Evolutionary conservation across 2,113 vertebrate species (phyloP).

Genomic region (Megaceryle torquata): DNA sequence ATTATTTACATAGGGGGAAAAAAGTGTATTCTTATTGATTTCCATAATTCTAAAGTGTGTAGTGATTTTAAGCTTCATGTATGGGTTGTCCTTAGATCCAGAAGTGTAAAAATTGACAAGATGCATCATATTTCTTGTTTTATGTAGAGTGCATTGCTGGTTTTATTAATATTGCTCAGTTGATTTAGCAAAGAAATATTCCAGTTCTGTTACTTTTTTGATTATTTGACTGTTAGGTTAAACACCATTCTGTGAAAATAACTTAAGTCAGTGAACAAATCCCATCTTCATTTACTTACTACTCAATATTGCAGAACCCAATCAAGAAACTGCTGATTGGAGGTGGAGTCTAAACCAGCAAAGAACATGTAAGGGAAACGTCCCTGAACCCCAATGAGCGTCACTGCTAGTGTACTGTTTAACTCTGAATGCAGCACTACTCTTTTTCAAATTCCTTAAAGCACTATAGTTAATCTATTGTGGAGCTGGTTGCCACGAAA

Average conservation of each 20-base stretch:
- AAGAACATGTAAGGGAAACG: accelerated
- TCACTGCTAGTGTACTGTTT: not conserved
- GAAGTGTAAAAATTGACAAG: not conserved
- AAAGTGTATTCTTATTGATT: not conserved
- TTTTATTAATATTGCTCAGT: not conserved
- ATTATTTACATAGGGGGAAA: not conserved
- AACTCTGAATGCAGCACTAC: not conserved
- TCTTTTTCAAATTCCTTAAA: not conserved
- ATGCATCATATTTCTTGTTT: not conserved
- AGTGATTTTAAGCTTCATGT: not conserved
- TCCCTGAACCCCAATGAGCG: not conserved
- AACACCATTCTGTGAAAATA: not conserved
- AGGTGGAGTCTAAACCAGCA: not conserved
- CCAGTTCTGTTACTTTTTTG: not conserved
- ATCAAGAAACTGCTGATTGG: not conserved
- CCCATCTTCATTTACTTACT: not conserved
- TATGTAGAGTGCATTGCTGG: not conserved
- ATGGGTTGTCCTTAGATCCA: not conserved
- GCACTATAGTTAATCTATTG: not conserved
- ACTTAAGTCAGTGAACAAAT: not conserved
- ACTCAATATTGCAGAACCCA: not conserved
- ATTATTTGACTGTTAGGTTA: not conserved
- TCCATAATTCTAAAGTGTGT: not conserved
- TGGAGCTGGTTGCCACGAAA: not conserved
- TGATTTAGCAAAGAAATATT: not conserved